Evolutionary conservation across 2,113 vertebrate genomes (phyloP).

Genomic region (Eleginops maclovinus): DNA sequence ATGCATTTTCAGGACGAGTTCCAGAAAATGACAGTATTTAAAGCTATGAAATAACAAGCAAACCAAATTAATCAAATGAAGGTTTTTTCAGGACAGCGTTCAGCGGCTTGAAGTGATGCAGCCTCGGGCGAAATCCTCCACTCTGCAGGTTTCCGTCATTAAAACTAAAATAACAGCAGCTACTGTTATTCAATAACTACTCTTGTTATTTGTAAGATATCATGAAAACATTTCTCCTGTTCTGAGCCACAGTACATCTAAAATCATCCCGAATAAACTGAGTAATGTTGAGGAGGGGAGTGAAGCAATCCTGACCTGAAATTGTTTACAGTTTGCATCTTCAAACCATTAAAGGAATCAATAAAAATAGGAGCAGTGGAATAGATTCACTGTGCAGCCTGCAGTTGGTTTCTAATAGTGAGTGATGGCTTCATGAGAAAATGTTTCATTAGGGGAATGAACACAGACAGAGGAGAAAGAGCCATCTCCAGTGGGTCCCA

Average conservation of each 20-base stretch:
- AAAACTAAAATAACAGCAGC: conserved; percentile 15
- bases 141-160: not conserved
- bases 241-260: conserved; percentile 9
- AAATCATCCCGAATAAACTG: not conserved
- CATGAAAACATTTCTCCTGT: not conserved
- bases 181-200: conserved; percentile 27
- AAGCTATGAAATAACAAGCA: conserved; percentile 7
- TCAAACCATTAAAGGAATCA: conserved; percentile 23
- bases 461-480: conserved; percentile 42
- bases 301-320: not conserved
- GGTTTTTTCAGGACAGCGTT: conserved; percentile 11
- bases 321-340: conserved; percentile 38
- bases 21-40: not conserved
- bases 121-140: not conserved
- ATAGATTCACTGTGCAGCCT: conserved; percentile 20
- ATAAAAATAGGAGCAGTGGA: conserved; percentile 22
- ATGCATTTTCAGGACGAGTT: not conserved
- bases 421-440: conserved; percentile 49
- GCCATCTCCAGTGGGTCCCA: conserved; percentile 34
- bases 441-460: conserved; percentile 45
- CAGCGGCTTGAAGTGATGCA: conserved; percentile 16
- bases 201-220: conserved; percentile 11
- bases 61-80: conserved; percentile 8
- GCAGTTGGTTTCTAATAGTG: conserved; percentile 20
- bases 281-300: not conserved